phyloP scores from a whole-genome alignment of 2,888 invertebrate species.

The Allygus modestus region DNA sequence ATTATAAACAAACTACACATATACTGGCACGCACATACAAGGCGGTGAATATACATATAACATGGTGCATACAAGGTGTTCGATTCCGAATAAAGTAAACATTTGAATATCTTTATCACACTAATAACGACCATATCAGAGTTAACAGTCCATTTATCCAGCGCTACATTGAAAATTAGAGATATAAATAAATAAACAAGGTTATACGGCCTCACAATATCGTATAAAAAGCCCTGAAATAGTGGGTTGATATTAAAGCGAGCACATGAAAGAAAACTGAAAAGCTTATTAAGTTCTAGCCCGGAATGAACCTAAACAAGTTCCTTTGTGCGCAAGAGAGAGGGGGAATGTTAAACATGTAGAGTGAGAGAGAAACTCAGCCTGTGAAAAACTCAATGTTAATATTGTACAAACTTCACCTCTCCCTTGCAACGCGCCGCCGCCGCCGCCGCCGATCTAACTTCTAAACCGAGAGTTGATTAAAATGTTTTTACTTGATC shows the following conservation, averaged over 20 bases:
- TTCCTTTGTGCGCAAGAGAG: constrained; percentile 48
- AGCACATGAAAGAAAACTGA: constrained; percentile 45
- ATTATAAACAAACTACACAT: too few relatives aligned
- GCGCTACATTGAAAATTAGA: too few relatives aligned
- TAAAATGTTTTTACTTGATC: not conserved
- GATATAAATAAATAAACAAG: too few relatives aligned
- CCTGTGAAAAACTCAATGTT: constrained; percentile 35
- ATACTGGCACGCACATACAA: too few relatives aligned
- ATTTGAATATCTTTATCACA: too few relatives aligned
- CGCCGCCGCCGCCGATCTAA: not conserved
- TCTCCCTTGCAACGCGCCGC: not conserved
- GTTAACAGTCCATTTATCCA: too few relatives aligned
- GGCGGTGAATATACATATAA: too few relatives aligned
- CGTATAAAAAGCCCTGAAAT: not conserved
- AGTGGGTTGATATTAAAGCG: constrained; percentile 15
- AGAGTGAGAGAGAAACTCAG: not conserved
- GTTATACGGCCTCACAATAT: too few relatives aligned
- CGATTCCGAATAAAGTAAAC: too few relatives aligned
- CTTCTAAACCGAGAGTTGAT: not conserved
- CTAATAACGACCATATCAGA: too few relatives aligned
- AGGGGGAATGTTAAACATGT: constrained; percentile 48
- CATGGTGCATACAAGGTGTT: too few relatives aligned
- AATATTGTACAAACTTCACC: constrained; percentile 50
- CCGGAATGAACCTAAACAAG: constrained; percentile 53
- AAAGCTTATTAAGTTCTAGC: constrained; percentile 51